These are phyloP conservation scores for Strongylocentrotus purpuratus DNA, from an alignment of 35 echinoderm and acorn worm species.

Conservation along the genomic window DNA sequence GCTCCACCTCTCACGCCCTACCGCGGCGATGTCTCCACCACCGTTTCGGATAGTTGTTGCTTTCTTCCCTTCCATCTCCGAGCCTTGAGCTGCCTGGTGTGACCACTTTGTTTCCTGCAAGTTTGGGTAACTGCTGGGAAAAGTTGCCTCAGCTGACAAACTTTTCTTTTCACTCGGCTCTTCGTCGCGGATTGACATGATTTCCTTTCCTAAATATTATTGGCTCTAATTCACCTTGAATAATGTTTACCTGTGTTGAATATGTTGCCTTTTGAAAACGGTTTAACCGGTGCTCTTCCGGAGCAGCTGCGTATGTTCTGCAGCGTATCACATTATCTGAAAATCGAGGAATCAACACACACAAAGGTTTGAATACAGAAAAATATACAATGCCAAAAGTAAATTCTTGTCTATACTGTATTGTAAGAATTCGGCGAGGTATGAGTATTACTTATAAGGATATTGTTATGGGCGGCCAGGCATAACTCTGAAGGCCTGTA, in stretches of 20 bases:
- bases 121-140: neutral
- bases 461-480: too few species aligned
- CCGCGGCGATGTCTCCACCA: neutral
- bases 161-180: neutral
- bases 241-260: neutral
- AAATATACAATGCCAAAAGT: too few species aligned
- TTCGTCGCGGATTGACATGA: neutral
- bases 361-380: neutral
- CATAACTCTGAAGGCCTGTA: too few species aligned
- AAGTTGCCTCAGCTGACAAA: neutral
- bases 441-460: neutral
- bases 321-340: neutral
- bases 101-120: neutral
- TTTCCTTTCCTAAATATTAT: neutral
- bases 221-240: neutral
- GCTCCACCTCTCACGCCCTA: constrained; percentile 38
- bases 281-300: neutral
- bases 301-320: neutral
- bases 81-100: neutral
- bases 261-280: neutral
- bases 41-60: neutral
- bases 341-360: neutral
- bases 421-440: neutral
- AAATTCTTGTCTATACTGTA: too few species aligned
- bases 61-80: neutral